Evolutionary conservation across 2,888 invertebrate genomes (phyloP).

Genomic region (Drosophila gaucha): DNA sequence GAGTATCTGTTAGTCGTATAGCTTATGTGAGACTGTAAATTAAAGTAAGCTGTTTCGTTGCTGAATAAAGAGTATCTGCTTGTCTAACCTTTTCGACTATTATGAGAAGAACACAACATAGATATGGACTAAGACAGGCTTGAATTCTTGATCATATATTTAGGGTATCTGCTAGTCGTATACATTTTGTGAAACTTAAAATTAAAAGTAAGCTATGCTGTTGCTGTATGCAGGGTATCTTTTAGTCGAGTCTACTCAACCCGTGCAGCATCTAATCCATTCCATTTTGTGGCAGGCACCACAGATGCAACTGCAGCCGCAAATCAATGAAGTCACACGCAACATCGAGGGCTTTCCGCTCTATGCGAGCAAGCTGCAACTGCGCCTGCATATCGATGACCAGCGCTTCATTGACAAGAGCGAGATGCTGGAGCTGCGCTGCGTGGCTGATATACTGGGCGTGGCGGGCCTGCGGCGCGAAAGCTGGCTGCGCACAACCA

Average conservation of each 20-base stretch:
- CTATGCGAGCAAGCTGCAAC: conserved; percentile 82
- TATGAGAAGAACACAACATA: no score
- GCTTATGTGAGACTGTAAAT: no score
- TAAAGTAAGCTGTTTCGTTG: no score
- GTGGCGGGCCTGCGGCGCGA: conserved; percentile 79
- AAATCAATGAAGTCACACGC: conserved; percentile 84
- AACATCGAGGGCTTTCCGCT: conserved; percentile 83
- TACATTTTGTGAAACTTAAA: no score
- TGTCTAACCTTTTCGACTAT: no score
- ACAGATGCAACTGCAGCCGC: conserved; percentile 80
- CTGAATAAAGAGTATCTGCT: no score
- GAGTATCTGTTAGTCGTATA: no score
- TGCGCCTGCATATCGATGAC: conserved; percentile 84
- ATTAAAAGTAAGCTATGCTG: no score
- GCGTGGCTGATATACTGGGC: conserved; percentile 82
- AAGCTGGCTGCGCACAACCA: conserved; percentile 78
- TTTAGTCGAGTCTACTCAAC: neutral
- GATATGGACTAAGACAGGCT: no score
- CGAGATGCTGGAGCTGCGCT: conserved; percentile 83
- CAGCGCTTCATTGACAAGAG: conserved; percentile 82
- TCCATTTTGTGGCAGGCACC: conserved; percentile 74
- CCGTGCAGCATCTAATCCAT: neutral
- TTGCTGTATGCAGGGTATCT: no score
- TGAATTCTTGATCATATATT: no score
- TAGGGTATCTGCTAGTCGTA: no score